These are phyloP conservation scores for Pandemis corylana DNA, from an alignment of 2,888 invertebrate species.

Conservation along the genomic window DNA sequence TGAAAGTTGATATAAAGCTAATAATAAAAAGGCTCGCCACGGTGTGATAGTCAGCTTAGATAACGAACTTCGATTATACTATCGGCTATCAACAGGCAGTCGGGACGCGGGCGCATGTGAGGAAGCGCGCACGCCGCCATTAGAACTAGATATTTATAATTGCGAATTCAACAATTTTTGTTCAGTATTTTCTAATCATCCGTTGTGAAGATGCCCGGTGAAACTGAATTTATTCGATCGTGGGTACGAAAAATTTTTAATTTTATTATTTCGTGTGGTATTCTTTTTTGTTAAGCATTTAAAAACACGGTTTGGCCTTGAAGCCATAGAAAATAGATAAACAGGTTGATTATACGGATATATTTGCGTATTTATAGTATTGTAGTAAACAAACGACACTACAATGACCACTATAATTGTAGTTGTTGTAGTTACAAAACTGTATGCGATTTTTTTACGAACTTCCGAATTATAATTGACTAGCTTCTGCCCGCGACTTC, in stretches of 20 bases:
- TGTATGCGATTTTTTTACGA: too few relatives aligned
- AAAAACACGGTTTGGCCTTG: not conserved
- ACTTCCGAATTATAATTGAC: too few relatives aligned
- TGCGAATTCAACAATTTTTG: conserved; percentile 21
- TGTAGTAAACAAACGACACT: too few relatives aligned
- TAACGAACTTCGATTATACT: conserved; percentile 35
- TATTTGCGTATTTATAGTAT: too few relatives aligned
- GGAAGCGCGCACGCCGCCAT: conserved; percentile 1
- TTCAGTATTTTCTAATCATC: conserved; percentile 13
- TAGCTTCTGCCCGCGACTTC: too few relatives aligned
- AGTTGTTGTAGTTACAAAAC: too few relatives aligned
- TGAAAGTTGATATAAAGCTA: too few relatives aligned
- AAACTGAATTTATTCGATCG: conserved; percentile 40
- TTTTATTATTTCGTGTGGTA: not conserved
- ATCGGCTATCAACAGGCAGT: conserved; percentile 12
- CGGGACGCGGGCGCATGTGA: not conserved
- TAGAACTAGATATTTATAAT: not conserved
- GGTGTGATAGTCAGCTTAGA: conserved; percentile 39
- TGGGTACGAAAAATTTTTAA: conserved; percentile 40
- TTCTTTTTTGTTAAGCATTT: too few relatives aligned
- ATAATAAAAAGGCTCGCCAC: not conserved
- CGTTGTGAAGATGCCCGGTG: conserved; percentile 41
- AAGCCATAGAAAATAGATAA: not conserved
- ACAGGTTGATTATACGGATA: not conserved
- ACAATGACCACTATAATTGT: too few relatives aligned